phyloP scores from a whole-genome alignment of 1,140 invertebrate species.

The Leucophenga varia region DNA sequence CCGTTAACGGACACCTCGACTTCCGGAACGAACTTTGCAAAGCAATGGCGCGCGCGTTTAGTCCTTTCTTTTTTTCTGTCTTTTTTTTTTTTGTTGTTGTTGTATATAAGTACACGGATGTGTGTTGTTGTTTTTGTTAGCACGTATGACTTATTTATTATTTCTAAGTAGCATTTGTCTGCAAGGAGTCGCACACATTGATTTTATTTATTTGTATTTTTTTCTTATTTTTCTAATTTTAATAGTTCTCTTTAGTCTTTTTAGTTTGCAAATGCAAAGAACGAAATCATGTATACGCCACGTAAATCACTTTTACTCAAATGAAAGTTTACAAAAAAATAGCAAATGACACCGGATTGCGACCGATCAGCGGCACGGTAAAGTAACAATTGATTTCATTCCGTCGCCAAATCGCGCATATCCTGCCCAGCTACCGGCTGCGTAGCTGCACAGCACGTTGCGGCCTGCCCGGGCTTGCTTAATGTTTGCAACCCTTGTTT shows the following conservation, averaged over 20 bases:
- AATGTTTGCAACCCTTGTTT: not conserved
- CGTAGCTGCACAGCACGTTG: too few relatives aligned
- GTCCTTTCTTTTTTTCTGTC: not conserved
- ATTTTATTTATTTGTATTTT: conserved; percentile 13
- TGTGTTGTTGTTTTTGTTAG: conserved; percentile 16
- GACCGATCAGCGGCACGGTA: conserved; percentile 56
- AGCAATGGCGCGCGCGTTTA: conserved; percentile 25
- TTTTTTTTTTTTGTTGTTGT: conserved; percentile 3
- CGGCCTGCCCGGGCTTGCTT: too few relatives aligned
- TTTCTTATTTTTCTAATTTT: too few relatives aligned
- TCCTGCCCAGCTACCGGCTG: conserved; percentile 39
- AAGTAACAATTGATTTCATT: conserved; percentile 57
- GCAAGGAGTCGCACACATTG: too few relatives aligned
- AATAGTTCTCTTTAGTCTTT: too few relatives aligned
- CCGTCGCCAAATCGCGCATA: conserved; percentile 56
- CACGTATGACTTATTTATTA: conserved; percentile 43
- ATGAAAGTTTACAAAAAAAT: conserved; percentile 5
- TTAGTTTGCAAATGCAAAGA: not conserved
- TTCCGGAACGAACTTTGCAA: conserved; percentile 54
- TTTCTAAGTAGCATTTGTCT: not conserved
- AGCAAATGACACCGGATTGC: conserved; percentile 49
- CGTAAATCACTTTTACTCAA: conserved; percentile 21
- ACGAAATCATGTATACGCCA: conserved; percentile 27
- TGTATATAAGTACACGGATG: too few relatives aligned
- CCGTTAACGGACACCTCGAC: conserved; percentile 58